These are phyloP conservation scores for Ophion obscuratus DNA, from an alignment of 2,888 invertebrate genomes.

Conservation along the genomic window DNA sequence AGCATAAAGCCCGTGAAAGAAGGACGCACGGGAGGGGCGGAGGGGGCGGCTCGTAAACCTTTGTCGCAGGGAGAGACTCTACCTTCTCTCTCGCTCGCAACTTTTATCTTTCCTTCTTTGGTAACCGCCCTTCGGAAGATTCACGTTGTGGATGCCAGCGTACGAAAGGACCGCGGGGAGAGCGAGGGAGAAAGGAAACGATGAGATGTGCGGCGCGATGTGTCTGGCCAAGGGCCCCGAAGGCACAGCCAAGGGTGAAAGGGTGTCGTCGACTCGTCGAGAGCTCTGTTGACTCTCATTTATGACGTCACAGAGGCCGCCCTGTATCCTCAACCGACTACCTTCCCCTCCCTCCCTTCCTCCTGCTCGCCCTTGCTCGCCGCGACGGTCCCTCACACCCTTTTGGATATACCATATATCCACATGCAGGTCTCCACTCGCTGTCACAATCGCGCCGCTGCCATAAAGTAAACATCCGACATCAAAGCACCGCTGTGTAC, in stretches of 20 bases:
- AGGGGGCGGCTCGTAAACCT: conserved; percentile 74
- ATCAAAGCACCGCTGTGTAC: conserved; percentile 74
- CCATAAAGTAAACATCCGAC: conserved; percentile 77
- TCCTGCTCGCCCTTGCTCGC: neutral
- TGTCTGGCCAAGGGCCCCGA: conserved; percentile 13
- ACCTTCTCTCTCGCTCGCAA: conserved; percentile 21
- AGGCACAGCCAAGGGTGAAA: neutral
- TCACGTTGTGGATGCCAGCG: conserved; percentile 42
- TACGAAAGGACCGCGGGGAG: conserved; percentile 16
- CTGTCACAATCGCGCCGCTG: conserved; percentile 76
- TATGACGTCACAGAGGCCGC: conserved; percentile 66
- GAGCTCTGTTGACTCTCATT: conserved; percentile 65
- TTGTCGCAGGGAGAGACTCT: conserved; percentile 61
- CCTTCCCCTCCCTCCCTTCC: neutral
- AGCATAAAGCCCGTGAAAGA: conserved; percentile 72
- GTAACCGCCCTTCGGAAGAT: conserved; percentile 66
- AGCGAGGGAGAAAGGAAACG: conserved; percentile 29
- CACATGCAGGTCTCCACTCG: conserved; percentile 33
- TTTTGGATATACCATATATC: neutral
- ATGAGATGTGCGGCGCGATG: conserved; percentile 39
- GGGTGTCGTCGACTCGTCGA: conserved; percentile 44
- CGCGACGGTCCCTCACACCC: neutral
- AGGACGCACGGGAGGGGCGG: conserved; percentile 64
- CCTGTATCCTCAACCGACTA: conserved; percentile 19
- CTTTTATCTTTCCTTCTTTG: conserved; percentile 63